A percentile compares a stretch with the other conserved stretches of the same genome.
These are phyloP conservation scores for Fregetta grallaria DNA, from an alignment of 2,113 vertebrate species.

Conservation along the genomic window DNA sequence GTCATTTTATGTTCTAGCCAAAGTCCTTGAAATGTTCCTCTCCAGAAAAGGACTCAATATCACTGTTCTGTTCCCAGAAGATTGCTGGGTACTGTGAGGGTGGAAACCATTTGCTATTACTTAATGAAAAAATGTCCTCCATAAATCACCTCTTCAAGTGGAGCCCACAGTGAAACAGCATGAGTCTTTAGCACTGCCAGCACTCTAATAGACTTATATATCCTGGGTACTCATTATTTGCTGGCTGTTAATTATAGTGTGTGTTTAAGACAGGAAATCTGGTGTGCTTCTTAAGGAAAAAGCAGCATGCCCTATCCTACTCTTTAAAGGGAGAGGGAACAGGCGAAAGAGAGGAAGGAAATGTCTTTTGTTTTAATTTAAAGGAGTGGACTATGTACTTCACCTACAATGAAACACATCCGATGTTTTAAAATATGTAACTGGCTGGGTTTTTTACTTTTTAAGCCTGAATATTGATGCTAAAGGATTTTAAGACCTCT, in stretches of 20 bases:
- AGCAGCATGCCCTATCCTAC: slow-evolving; percentile 15
- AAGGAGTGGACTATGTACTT: neutral
- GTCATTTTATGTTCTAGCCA: slow-evolving; percentile 55
- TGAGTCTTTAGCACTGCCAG: slow-evolving; percentile 68
- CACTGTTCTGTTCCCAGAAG: slow-evolving; percentile 45
- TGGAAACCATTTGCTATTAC: slow-evolving; percentile 69
- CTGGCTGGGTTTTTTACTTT: neutral
- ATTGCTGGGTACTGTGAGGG: slow-evolving; percentile 61
- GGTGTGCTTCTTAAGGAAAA: slow-evolving; percentile 54
- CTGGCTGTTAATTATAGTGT: slow-evolving; percentile 65
- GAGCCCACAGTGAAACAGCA: slow-evolving; percentile 62
- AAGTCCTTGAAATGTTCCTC: slow-evolving; percentile 59
- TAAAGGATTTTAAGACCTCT: neutral
- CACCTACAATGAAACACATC: neutral
- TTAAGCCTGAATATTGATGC: neutral
- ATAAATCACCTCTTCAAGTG: slow-evolving; percentile 72
- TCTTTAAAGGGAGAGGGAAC: neutral
- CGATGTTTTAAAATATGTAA: neutral
- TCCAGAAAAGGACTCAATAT: slow-evolving; percentile 52
- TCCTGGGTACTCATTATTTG: slow-evolving; percentile 66
- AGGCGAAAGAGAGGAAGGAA: neutral
- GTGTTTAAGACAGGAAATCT: slow-evolving; percentile 65
- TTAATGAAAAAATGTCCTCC: slow-evolving; percentile 70
- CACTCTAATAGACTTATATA: slow-evolving; percentile 69
- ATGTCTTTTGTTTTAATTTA: neutral